A percentile compares a stretch with the other conserved stretches of the same genome.
Conservation (phyloP, 2,797 vertebrate genomes). For the Vultur gryphus region DNA sequence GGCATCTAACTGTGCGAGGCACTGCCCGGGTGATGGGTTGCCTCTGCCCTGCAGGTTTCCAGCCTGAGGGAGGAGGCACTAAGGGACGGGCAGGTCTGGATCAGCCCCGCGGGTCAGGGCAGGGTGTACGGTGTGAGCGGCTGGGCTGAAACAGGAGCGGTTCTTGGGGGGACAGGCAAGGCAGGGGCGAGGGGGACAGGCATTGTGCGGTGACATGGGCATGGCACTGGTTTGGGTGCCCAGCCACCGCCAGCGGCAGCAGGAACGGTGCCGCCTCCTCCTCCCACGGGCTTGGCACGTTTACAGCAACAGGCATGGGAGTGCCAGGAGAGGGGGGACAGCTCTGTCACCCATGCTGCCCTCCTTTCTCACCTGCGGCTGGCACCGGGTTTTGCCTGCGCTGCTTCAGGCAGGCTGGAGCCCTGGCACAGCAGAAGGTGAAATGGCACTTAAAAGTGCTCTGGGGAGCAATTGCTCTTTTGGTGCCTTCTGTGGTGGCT, state of each 20-base stretch:
- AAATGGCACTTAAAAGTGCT: too few species aligned
- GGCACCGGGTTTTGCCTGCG: background rate
- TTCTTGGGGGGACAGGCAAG: background rate
- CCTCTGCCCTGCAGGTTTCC: background rate
- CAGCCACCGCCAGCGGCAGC: background rate
- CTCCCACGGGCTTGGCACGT: background rate
- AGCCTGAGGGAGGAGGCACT: background rate
- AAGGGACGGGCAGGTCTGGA: background rate
- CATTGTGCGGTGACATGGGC: background rate
- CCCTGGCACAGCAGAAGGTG: fast-evolving
- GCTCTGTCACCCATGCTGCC: background rate
- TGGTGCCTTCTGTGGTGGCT: background rate
- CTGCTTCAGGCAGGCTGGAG: background rate
- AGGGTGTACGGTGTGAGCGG: background rate
- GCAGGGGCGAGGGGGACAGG: background rate
- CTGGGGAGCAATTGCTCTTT: background rate
- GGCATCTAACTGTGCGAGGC: background rate
- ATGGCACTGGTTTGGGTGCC: background rate
- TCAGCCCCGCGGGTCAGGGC: background rate
- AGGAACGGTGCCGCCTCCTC: background rate
- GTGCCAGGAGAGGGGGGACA: background rate
- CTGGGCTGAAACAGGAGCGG: background rate
- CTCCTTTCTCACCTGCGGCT: background rate
- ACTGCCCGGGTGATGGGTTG: background rate
- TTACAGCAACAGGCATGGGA: background rate